Percentiles rank a stretch among this genome's conserved stretches.
Conservation (phyloP, 2,113 vertebrate genomes). For the Gymnorhina tibicen region DNA sequence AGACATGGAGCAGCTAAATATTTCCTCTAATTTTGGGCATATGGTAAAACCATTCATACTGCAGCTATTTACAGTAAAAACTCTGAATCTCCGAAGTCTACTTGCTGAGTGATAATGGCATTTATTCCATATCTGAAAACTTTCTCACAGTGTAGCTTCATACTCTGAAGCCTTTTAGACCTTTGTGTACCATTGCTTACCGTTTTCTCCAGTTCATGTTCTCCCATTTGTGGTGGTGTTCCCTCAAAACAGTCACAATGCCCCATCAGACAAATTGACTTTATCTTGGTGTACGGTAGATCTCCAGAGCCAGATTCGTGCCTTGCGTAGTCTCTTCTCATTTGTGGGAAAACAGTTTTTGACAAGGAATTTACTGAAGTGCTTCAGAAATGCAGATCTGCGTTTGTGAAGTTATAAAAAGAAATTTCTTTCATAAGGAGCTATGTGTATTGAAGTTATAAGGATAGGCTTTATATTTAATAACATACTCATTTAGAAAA, state of each 20-base stretch:
- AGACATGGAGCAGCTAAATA: neutral
- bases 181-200: neutral
- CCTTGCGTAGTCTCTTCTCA: neutral
- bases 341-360: neutral
- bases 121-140: neutral
- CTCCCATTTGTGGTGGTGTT: neutral
- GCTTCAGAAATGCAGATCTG: neutral
- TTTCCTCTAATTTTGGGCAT: neutral
- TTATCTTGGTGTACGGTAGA: neutral
- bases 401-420: neutral
- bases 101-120: neutral
- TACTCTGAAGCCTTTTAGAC: neutral
- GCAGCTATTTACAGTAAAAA: neutral
- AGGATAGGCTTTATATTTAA: neutral
- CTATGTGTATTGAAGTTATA: neutral
- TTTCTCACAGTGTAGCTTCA: neutral
- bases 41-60: neutral
- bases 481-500: neutral
- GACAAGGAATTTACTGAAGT: neutral
- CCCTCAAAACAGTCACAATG: neutral
- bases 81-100: neutral
- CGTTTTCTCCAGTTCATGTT: neutral
- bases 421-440: neutral
- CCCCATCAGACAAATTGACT: neutral
- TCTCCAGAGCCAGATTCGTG: rapidly evolving